These are phyloP conservation scores for Hedychridium roseum DNA, from an alignment of 2,888 invertebrate genomes.

Conservation along the genomic window DNA sequence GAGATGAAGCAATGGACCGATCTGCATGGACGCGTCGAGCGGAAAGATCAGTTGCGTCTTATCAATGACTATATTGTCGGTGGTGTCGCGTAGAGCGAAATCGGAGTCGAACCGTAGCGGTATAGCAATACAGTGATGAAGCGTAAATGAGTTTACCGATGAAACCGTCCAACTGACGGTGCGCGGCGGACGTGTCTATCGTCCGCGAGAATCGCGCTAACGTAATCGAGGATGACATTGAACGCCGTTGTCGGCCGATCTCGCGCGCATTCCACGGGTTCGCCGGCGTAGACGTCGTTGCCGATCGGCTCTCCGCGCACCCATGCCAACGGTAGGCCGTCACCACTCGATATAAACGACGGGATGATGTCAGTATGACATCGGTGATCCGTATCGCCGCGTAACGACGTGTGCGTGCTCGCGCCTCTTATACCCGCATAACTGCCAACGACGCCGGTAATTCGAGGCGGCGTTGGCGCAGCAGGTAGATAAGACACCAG, in stretches of 20 bases:
- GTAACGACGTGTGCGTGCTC: slow-evolving; percentile 23
- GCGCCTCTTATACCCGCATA: slow-evolving; percentile 3
- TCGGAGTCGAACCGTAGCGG: too few species aligned
- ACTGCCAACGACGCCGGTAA: slow-evolving; percentile 39
- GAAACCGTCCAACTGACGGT: too few species aligned
- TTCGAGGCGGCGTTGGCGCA: slow-evolving; percentile 36
- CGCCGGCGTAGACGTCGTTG: slow-evolving; percentile 36
- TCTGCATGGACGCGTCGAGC: too few species aligned
- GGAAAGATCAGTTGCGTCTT: too few species aligned
- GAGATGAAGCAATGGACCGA: too few species aligned
- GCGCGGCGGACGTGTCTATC: too few species aligned
- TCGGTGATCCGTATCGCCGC: slow-evolving; percentile 60
- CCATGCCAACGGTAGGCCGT: slow-evolving; percentile 53
- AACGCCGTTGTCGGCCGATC: slow-evolving; percentile 43
- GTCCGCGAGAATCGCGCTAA: slow-evolving; percentile 33
- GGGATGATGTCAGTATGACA: slow-evolving; percentile 61
- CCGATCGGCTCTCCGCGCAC: slow-evolving; percentile 45
- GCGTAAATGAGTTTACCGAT: too few species aligned
- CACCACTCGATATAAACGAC: slow-evolving; percentile 60
- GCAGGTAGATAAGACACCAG: slow-evolving; percentile 31
- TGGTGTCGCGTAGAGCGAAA: too few species aligned
- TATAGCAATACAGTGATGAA: too few species aligned
- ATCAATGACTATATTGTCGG: too few species aligned
- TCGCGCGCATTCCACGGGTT: slow-evolving; percentile 36
- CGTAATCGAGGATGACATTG: slow-evolving; percentile 47